These are phyloP conservation scores for Belgica antarctica DNA, from an alignment of 2,888 invertebrate species.

Conservation along the genomic window DNA sequence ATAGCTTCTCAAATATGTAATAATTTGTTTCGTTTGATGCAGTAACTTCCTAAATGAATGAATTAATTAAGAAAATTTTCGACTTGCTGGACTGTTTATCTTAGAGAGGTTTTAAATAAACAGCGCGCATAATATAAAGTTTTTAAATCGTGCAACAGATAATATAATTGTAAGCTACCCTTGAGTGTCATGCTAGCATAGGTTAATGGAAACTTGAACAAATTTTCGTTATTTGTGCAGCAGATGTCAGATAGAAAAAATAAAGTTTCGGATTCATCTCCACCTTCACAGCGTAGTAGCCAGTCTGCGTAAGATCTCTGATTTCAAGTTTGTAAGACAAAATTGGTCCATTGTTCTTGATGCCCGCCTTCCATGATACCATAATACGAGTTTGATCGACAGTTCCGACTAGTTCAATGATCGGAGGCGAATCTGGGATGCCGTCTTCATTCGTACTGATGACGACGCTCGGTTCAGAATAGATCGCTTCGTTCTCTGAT, in stretches of 20 bases:
- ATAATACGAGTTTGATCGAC: constrained; percentile 80
- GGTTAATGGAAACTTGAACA: neutral
- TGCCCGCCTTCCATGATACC: constrained; percentile 84
- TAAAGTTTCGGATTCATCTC: too few species aligned
- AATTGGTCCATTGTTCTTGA: constrained; percentile 82
- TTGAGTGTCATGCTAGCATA: neutral
- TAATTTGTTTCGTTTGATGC: constrained; percentile 63
- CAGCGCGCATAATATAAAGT: too few species aligned
- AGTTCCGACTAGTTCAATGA: constrained; percentile 71
- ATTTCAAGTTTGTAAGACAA: constrained; percentile 80
- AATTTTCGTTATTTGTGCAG: neutral
- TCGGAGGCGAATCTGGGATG: constrained; percentile 72
- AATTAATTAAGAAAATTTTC: constrained; percentile 10
- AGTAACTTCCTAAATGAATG: constrained; percentile 66
- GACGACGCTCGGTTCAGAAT: constrained; percentile 72
- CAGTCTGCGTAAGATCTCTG: constrained; percentile 59
- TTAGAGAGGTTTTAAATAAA: too few species aligned
- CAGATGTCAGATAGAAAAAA: neutral
- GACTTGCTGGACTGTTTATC: neutral
- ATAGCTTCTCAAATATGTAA: constrained; percentile 74
- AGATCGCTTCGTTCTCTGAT: constrained; percentile 67
- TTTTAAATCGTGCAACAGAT: constrained; percentile 7
- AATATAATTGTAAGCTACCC: neutral
- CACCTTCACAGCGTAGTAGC: constrained; percentile 67
- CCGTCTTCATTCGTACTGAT: constrained; percentile 74